Conservation (phyloP, 2,797 vertebrate genomes). For the Neosilurus mollespiculum region DNA sequence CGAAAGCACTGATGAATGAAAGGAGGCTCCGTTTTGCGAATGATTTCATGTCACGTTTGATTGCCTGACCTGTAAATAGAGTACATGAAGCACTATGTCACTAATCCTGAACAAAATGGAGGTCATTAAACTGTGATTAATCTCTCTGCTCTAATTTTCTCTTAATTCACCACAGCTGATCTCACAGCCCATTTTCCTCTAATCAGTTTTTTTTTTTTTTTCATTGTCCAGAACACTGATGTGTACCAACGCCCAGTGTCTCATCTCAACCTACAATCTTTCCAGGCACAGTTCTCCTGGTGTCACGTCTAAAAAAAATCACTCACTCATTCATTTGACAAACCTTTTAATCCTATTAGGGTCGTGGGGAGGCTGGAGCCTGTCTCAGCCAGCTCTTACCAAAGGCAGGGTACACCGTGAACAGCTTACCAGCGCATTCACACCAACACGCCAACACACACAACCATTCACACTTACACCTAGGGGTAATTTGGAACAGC, state of each 20-base stretch:
- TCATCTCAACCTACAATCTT: slow-evolving; percentile 3
- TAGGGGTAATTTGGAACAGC: no score
- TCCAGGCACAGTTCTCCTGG: neutral
- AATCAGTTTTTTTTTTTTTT: slow-evolving; percentile 42
- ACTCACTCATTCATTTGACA: no score
- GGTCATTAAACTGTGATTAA: slow-evolving; percentile 53
- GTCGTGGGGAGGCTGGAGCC: no score
- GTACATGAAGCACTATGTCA: slow-evolving; percentile 31
- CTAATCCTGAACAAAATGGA: slow-evolving; percentile 35
- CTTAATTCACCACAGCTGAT: slow-evolving; percentile 54
- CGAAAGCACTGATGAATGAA: neutral
- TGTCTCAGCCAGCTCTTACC: no score
- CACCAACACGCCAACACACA: no score
- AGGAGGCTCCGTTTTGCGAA: slow-evolving; percentile 3
- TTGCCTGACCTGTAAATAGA: slow-evolving; percentile 37
- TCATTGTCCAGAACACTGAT: slow-evolving; percentile 16
- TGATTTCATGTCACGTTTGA: slow-evolving; percentile 29
- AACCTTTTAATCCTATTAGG: no score
- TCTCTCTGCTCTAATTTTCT: slow-evolving; percentile 46
- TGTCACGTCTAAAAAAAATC: neutral
- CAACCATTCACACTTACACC: no score
- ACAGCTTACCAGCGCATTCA: no score
- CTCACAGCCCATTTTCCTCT: slow-evolving; percentile 29
- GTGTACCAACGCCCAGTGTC: slow-evolving; percentile 28
- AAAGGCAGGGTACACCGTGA: no score